phyloP scores from a whole-genome alignment of 1,140 invertebrate genomes.

The Metopolophium dirhodum region DNA sequence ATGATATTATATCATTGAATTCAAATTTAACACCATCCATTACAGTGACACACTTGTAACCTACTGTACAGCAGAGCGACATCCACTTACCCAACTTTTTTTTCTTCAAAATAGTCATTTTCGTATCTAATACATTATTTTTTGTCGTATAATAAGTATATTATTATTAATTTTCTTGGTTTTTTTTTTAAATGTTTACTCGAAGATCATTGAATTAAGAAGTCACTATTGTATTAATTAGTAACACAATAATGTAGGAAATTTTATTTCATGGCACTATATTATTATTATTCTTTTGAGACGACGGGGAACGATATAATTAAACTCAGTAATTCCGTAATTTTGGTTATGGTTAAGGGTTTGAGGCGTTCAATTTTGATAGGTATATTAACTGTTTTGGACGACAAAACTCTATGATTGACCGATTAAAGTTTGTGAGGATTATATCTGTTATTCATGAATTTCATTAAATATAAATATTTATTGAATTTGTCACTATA shows the following conservation, averaged over 20 bases:
- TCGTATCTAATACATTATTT: no score
- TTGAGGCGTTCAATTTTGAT: background rate
- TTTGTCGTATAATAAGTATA: no score
- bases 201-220: background rate
- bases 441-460: background rate
- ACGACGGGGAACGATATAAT: background rate
- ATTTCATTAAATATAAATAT: background rate
- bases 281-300: background rate
- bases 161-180: no score
- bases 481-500: no score
- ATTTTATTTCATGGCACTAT: background rate
- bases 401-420: background rate
- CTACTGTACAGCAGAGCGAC: no score
- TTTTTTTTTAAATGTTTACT: no score
- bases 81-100: no score
- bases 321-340: background rate
- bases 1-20: no score
- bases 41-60: no score
- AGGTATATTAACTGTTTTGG: no score
- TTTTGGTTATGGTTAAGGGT: background rate
- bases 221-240: background rate
- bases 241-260: background rate
- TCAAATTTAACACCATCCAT: no score
- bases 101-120: no score
- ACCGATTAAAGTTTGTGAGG: background rate